phyloP scores from a whole-genome alignment of 2,888 invertebrate species.

The Craniophora ligustri region DNA sequence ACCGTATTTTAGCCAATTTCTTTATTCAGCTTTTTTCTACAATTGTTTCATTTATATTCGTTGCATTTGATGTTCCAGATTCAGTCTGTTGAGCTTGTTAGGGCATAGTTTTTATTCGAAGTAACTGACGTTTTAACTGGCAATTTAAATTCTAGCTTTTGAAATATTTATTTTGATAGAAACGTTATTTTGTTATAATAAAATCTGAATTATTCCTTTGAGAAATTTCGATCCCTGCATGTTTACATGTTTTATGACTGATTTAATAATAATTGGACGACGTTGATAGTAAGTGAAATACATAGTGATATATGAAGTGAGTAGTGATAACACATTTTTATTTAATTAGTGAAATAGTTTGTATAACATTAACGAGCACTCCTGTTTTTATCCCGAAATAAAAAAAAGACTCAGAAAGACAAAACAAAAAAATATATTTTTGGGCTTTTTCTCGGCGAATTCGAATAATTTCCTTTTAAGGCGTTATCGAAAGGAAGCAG shows the following conservation, averaged over 20 bases:
- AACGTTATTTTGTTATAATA: background rate
- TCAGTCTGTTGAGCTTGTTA: constrained; percentile 20
- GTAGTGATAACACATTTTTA: too few relatives aligned
- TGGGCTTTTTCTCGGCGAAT: constrained; percentile 10
- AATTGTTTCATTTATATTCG: constrained; percentile 20
- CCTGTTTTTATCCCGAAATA: too few relatives aligned
- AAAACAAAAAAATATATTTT: background rate
- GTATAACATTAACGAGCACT: too few relatives aligned
- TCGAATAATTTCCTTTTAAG: constrained; percentile 15
- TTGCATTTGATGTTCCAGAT: constrained; percentile 32
- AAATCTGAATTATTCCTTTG: background rate
- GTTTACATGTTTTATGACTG: too few relatives aligned
- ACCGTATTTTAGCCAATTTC: constrained; percentile 66
- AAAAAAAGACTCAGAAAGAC: background rate
- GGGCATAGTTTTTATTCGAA: constrained; percentile 9
- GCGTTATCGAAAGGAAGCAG: constrained; percentile 25
- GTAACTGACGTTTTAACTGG: background rate
- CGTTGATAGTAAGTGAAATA: too few relatives aligned
- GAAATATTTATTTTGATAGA: background rate
- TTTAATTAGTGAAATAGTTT: too few relatives aligned
- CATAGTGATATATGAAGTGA: too few relatives aligned
- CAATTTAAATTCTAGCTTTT: background rate
- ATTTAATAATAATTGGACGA: too few relatives aligned
- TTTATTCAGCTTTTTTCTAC: constrained; percentile 59
- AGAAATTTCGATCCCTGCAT: too few relatives aligned